Conservation (phyloP, 2,797 vertebrate genomes). For the Periophthalmus magnuspinnatus region DNA sequence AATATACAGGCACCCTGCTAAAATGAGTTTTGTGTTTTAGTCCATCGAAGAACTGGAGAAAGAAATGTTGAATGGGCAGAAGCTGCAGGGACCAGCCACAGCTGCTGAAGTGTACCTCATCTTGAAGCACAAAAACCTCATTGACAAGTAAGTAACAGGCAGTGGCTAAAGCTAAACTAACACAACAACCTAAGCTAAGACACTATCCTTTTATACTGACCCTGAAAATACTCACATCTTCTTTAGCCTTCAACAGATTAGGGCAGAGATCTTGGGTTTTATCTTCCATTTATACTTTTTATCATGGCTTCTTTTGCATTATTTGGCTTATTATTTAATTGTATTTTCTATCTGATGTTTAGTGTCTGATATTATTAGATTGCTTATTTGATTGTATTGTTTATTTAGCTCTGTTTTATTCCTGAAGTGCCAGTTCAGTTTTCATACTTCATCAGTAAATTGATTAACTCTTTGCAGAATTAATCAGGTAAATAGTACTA, state of each 20-base stretch:
- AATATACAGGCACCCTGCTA: background rate
- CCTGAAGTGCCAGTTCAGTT: too few species aligned
- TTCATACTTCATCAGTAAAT: background rate
- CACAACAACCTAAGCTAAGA: background rate
- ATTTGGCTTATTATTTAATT: too few species aligned
- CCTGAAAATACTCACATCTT: background rate
- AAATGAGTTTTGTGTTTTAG: constrained; percentile 63
- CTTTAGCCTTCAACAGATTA: too few species aligned
- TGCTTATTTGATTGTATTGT: too few species aligned
- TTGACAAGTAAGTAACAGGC: constrained; percentile 83
- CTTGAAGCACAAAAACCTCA: constrained; percentile 85
- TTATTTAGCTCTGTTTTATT: background rate
- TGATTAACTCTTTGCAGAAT: background rate
- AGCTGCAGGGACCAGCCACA: constrained; percentile 93
- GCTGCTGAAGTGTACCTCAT: constrained; percentile 89
- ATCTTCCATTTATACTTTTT: too few species aligned
- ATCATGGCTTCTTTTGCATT: too few species aligned
- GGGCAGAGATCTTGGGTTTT: too few species aligned
- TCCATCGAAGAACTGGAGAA: constrained; percentile 93
- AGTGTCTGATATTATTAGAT: too few species aligned
- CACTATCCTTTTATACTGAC: background rate
- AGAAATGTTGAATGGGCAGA: constrained; percentile 97
- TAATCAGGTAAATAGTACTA: background rate
- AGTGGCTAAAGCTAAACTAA: background rate
- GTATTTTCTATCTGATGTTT: too few species aligned